phyloP scores from a whole-genome alignment of 2,113 vertebrate genomes.

The Parus major region DNA sequence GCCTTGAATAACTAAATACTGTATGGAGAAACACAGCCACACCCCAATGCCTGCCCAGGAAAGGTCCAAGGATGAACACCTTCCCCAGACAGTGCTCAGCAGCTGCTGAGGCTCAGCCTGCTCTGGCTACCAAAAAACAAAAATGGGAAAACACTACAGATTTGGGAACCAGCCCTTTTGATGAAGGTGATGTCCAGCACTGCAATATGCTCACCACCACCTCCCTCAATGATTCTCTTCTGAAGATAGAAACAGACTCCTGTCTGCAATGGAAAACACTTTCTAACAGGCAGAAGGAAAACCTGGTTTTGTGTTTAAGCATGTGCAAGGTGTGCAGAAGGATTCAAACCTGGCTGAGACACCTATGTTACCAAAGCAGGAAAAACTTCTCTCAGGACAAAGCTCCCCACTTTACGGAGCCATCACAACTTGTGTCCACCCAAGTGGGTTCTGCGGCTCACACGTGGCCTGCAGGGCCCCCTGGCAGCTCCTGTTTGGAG shows the following conservation, averaged over 20 bases:
- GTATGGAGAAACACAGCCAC: neutral
- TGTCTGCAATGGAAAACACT: neutral
- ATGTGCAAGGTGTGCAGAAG: neutral
- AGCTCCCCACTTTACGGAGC: no score
- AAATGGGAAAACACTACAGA: neutral
- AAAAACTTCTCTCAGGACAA: neutral
- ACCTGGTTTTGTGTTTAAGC: neutral
- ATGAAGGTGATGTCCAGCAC: neutral
- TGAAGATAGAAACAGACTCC: neutral
- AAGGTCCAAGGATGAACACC: neutral
- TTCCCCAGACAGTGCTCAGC: neutral
- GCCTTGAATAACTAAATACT: neutral
- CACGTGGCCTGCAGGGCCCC: accelerated
- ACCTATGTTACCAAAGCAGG: no score
- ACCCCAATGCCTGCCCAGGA: accelerated
- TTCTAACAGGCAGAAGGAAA: neutral
- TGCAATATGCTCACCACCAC: neutral
- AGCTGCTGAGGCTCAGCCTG: neutral
- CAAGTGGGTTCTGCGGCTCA: accelerated
- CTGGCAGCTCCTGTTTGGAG: neutral
- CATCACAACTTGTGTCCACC: neutral
- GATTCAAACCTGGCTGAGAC: neutral
- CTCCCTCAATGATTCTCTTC: neutral
- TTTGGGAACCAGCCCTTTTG: neutral
- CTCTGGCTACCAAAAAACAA: neutral